Conservation (phyloP, 2,888 invertebrate genomes). For the Acanthosepion pharaonis region DNA sequence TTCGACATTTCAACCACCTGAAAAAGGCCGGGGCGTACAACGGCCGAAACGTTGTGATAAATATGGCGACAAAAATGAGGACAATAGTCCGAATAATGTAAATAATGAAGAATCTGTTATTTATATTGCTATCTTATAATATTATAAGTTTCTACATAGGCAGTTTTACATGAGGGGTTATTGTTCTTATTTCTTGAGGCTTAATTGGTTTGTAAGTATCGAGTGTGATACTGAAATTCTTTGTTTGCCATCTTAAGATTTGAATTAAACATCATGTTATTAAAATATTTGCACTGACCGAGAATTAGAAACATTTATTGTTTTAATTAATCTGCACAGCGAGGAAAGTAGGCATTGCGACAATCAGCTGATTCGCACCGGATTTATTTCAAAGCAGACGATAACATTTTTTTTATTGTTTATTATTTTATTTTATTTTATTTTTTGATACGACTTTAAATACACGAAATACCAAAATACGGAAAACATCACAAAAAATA, state of each 20-base stretch:
- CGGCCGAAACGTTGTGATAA: too few relatives aligned
- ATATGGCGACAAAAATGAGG: too few relatives aligned
- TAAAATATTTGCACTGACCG: not conserved
- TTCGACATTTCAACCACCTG: too few relatives aligned
- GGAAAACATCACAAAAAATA: not conserved
- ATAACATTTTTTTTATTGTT: not conserved
- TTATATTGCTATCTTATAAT: too few relatives aligned
- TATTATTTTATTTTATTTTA: not conserved
- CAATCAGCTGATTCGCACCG: not conserved
- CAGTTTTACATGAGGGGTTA: too few relatives aligned
- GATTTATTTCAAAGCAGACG: not conserved
- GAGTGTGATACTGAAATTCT: too few relatives aligned
- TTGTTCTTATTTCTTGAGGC: too few relatives aligned
- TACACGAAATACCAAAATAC: not conserved
- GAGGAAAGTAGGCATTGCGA: not conserved
- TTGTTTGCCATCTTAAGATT: not conserved
- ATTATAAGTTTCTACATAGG: too few relatives aligned
- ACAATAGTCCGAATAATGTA: too few relatives aligned
- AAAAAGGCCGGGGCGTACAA: too few relatives aligned
- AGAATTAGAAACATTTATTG: not conserved
- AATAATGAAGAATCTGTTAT: too few relatives aligned
- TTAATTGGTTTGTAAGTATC: too few relatives aligned
- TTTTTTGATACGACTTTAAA: not conserved
- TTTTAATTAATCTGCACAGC: not conserved
- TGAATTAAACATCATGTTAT: not conserved